A percentile compares a stretch with the other conserved stretches of the same genome.
Evolutionary conservation across 2,113 vertebrate species (phyloP).

Genomic region (Glaucomys volans): DNA sequence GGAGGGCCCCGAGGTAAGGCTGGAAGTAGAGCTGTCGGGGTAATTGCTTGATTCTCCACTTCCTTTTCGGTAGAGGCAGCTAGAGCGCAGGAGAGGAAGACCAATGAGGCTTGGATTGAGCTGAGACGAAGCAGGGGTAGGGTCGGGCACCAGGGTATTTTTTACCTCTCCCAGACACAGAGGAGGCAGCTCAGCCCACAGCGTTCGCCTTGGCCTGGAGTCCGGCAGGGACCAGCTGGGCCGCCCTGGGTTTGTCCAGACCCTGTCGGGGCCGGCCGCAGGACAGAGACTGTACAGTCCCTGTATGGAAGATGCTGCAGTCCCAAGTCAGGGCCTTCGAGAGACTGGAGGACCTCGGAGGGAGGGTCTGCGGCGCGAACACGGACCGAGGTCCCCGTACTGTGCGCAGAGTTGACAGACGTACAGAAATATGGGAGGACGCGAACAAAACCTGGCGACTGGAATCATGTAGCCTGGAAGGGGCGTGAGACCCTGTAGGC

Average conservation of each 20-base stretch:
- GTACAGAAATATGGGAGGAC: rapidly evolving
- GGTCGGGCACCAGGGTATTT: not conserved
- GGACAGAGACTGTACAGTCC: not conserved
- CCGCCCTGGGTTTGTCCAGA: not conserved
- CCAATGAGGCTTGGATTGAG: not conserved
- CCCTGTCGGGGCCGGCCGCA: rapidly evolving
- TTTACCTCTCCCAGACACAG: rapidly evolving
- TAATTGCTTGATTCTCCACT: not conserved
- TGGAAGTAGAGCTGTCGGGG: not conserved
- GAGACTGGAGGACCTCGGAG: not conserved
- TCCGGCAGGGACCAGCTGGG: not conserved
- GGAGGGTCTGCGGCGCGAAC: not conserved
- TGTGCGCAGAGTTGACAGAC: rapidly evolving
- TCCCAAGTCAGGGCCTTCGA: not conserved
- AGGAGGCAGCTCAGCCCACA: not conserved
- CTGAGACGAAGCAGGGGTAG: too few species aligned
- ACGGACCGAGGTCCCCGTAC: rapidly evolving
- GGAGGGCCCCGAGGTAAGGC: not conserved
- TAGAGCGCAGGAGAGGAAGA: not conserved
- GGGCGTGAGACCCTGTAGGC: not conserved
- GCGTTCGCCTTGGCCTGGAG: not conserved
- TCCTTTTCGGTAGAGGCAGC: not conserved
- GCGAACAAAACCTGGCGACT: not conserved
- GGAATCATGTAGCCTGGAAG: not conserved
- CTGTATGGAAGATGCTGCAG: not conserved